Percentiles rank a stretch among this genome's conserved stretches.
Conservation (phyloP, 2,797 vertebrate species). For the Notolepis coatsorum region DNA sequence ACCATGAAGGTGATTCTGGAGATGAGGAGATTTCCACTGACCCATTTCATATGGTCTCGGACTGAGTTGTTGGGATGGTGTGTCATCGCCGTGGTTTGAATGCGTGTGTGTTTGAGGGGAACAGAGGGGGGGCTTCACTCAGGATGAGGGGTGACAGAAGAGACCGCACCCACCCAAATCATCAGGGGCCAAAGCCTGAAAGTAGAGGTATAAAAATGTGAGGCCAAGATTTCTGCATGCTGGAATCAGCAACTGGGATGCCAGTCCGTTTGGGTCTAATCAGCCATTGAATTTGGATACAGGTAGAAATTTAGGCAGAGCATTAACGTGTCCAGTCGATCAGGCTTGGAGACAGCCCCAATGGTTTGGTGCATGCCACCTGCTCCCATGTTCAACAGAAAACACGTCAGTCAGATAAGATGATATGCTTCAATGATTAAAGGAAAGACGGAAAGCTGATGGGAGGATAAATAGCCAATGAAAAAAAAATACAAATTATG, state of each 20-base stretch:
- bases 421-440: background rate
- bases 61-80: slow-evolving; percentile 85
- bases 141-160: slow-evolving; percentile 78
- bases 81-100: slow-evolving; percentile 83
- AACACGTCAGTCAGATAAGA: slow-evolving; percentile 8
- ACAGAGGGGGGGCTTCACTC: slow-evolving; percentile 76
- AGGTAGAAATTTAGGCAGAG: slow-evolving; percentile 30
- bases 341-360: slow-evolving; percentile 46
- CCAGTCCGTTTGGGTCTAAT: slow-evolving; percentile 22
- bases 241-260: slow-evolving; percentile 43
- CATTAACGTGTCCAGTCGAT: slow-evolving; percentile 11
- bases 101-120: slow-evolving; percentile 79
- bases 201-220: slow-evolving; percentile 73
- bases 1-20: slow-evolving; percentile 63
- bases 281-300: slow-evolving; percentile 35
- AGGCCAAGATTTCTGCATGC: slow-evolving; percentile 50
- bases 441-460: slow-evolving; percentile 18
- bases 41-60: slow-evolving; percentile 88
- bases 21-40: slow-evolving; percentile 80
- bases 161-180: slow-evolving; percentile 81
- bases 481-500: too few species aligned
- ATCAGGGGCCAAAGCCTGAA: slow-evolving; percentile 82
- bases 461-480: background rate
- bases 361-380: slow-evolving; percentile 55
- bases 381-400: slow-evolving; percentile 18